phyloP scores from a whole-genome alignment of 2,113 vertebrate species.

The Progne subis region DNA sequence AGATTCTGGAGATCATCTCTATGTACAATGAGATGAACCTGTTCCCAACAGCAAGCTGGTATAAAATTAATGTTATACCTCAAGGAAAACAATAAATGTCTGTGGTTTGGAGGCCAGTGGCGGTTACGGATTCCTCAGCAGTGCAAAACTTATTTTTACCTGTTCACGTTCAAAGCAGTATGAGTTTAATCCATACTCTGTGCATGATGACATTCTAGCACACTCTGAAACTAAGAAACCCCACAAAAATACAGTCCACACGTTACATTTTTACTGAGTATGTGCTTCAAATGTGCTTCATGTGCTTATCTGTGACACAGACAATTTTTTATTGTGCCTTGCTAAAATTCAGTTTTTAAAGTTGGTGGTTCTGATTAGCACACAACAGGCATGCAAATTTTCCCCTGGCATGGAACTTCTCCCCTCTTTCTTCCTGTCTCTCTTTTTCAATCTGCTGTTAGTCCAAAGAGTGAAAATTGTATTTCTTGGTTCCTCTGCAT shows the following conservation, averaged over 20 bases:
- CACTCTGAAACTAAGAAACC: neutral
- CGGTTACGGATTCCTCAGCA: neutral
- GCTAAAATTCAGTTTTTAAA: neutral
- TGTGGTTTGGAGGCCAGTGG: neutral
- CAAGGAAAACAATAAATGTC: neutral
- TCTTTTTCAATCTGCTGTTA: neutral
- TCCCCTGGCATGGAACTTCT: neutral
- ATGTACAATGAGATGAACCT: neutral
- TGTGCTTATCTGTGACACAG: neutral
- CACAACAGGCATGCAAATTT: neutral
- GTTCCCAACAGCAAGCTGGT: neutral
- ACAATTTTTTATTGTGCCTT: neutral
- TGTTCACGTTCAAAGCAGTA: accelerated
- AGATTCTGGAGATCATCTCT: neutral
- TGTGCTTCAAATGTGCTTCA: neutral
- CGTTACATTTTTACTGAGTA: neutral
- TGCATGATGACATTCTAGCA: neutral
- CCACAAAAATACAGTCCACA: neutral
- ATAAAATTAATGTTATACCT: neutral
- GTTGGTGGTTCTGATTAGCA: neutral
- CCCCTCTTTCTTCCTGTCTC: neutral
- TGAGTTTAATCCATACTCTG: neutral
- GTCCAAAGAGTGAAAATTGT: neutral
- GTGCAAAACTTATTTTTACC: neutral
- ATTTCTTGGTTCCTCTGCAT: neutral